phyloP scores from a whole-genome alignment of 2,797 vertebrate genomes.

The Petrocephalus schoutedeni region DNA sequence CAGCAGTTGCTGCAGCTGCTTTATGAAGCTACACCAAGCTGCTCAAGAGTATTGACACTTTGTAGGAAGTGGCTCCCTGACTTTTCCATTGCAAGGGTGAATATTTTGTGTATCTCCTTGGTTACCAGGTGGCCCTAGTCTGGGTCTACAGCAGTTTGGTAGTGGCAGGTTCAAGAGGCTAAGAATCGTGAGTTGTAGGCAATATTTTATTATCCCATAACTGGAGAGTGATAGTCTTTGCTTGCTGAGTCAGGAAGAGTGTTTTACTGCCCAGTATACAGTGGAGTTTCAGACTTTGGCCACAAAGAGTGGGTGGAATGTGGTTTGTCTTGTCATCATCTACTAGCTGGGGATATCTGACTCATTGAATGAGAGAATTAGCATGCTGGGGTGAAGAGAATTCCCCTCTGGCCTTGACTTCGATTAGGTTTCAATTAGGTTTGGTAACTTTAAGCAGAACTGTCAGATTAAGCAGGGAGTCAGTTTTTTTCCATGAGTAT shows the following conservation, averaged over 20 bases:
- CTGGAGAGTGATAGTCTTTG: background rate
- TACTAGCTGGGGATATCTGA: background rate
- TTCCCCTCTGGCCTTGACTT: conserved; percentile 1
- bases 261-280: background rate
- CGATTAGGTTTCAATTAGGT: background rate
- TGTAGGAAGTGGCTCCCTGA: background rate
- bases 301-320: background rate
- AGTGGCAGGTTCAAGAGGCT: background rate
- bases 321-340: background rate
- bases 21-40: too few species aligned
- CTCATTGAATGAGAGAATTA: background rate
- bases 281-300: background rate
- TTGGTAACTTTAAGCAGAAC: background rate
- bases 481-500: background rate
- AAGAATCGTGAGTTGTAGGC: background rate
- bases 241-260: background rate
- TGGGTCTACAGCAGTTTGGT: background rate
- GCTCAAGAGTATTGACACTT: too few species aligned
- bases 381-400: background rate
- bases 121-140: background rate
- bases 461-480: background rate
- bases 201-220: background rate
- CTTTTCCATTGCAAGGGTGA: background rate
- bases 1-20: too few species aligned
- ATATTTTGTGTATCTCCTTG: background rate